These are phyloP conservation scores for Sylvilagus floridanus DNA, from an alignment of 2,797 vertebrate species.

Conservation along the genomic window DNA sequence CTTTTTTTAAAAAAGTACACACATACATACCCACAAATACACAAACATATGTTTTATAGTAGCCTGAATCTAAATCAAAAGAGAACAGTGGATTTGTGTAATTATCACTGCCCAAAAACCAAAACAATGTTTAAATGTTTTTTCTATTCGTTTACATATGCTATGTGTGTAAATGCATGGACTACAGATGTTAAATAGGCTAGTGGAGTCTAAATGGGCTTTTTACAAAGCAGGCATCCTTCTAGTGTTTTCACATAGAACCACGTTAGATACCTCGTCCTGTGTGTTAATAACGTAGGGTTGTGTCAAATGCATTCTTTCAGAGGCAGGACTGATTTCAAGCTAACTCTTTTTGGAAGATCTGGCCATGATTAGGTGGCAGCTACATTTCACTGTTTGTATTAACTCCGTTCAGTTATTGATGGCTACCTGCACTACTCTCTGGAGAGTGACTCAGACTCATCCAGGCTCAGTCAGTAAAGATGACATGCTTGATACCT, in stretches of 20 bases:
- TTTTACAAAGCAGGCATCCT: background rate
- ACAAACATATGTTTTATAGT: background rate
- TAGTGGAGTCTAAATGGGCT: background rate
- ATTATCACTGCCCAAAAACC: background rate
- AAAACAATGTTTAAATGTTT: background rate
- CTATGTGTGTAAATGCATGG: too few relatives aligned
- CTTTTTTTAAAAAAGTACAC: background rate
- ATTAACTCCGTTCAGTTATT: background rate
- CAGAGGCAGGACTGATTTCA: background rate
- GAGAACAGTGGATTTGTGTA: background rate
- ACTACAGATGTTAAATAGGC: background rate
- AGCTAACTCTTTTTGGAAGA: background rate
- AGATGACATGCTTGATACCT: background rate
- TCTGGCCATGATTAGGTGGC: background rate
- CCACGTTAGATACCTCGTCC: background rate
- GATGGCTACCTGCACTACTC: background rate
- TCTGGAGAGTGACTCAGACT: background rate
- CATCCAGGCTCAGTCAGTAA: background rate
- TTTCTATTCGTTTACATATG: background rate
- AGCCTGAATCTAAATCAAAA: background rate
- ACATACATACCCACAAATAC: background rate
- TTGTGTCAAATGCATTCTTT: background rate
- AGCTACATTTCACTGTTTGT: background rate
- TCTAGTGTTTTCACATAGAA: background rate
- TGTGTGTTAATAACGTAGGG: background rate